Evolutionary conservation across 2,888 invertebrate species (phyloP).

Genomic region (Torymus tubicola): DNA sequence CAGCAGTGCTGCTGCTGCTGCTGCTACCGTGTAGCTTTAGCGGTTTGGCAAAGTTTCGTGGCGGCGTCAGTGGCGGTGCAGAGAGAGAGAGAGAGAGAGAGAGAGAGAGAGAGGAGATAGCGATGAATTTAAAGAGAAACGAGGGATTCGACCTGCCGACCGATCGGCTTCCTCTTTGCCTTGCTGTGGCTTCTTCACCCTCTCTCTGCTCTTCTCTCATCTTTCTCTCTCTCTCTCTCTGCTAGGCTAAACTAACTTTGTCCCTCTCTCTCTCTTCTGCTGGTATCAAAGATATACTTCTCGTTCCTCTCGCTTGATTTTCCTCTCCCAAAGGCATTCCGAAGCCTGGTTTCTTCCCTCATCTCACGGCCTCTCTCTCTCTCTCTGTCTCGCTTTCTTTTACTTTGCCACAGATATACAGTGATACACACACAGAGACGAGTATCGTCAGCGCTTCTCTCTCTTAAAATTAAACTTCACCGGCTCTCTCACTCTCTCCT

Average conservation of each 20-base stretch:
- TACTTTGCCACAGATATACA: neutral
- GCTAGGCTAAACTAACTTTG: conserved; percentile 38
- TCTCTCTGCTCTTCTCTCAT: neutral
- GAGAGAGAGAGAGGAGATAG: conserved; percentile 8
- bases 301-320: conserved; percentile 18
- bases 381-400: conserved; percentile 11
- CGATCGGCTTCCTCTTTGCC: conserved; percentile 42
- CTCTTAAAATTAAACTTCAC: conserved; percentile 37
- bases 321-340: conserved; percentile 32
- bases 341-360: no score
- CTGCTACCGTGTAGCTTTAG: conserved; percentile 22
- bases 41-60: conserved; percentile 48
- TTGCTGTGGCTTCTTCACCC: conserved; percentile 19
- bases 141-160: conserved; percentile 28
- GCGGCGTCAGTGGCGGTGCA: neutral
- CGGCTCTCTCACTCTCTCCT: neutral
- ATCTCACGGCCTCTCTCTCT: neutral
- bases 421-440: neutral
- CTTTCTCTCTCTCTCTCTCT: neutral
- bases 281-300: conserved; percentile 47
- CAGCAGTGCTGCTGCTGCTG: neutral
- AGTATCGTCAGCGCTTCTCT: neutral
- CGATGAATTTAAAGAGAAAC: conserved; percentile 49
- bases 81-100: no score
- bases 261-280: neutral